phyloP scores from a whole-genome alignment of 2,888 invertebrate species.

The Salticus scenicus region DNA sequence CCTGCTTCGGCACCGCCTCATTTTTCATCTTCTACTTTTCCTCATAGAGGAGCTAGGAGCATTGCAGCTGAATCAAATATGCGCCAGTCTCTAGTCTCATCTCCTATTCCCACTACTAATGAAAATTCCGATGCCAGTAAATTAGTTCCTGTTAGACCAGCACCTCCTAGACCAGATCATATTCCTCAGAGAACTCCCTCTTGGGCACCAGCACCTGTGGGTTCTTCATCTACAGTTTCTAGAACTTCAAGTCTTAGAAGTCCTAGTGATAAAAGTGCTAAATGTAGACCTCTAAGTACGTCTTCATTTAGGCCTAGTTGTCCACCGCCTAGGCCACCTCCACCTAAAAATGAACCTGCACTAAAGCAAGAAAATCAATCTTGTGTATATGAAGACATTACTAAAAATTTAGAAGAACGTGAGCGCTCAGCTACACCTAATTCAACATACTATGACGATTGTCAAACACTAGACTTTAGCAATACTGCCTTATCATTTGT shows the following conservation, averaged over 20 bases:
- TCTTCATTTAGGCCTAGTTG: conserved; percentile 85
- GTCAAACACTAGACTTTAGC: conserved; percentile 62
- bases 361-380: conserved; percentile 13
- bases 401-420: conserved; percentile 10
- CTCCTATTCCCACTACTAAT: conserved; percentile 55
- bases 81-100: conserved; percentile 53
- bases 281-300: conserved; percentile 84
- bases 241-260: conserved; percentile 47
- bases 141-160: conserved; percentile 60
- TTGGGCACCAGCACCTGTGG: conserved; percentile 26
- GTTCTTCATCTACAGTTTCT: conserved; percentile 17
- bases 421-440: conserved; percentile 46
- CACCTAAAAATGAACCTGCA: conserved; percentile 70
- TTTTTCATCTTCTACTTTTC: not conserved
- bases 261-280: conserved; percentile 14
- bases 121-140: conserved; percentile 27
- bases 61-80: not conserved
- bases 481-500: conserved; percentile 56
- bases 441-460: conserved; percentile 56
- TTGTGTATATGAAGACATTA: conserved; percentile 25
- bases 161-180: conserved; percentile 65
- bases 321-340: conserved; percentile 76
- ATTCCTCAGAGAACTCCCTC: conserved; percentile 47
- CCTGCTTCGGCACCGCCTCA: not conserved
- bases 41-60: not conserved